Evolutionary conservation across 2,888 invertebrate species (phyloP), one percentile per base, ranked within the genome.

Genomic region (Eupeodes luniger): DNA sequence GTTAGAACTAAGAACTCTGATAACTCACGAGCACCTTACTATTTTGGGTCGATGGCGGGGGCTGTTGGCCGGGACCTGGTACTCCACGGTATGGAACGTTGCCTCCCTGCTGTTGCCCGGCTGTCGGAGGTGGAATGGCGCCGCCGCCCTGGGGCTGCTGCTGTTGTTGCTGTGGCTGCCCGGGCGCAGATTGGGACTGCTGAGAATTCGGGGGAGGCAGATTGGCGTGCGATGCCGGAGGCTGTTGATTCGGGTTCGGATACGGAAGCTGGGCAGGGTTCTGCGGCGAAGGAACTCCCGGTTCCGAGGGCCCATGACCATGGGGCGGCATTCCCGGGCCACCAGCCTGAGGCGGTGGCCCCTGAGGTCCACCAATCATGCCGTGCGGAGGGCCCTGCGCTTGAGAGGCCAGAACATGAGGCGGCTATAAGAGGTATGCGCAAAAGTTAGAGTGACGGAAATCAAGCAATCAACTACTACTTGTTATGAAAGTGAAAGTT

Each of bases 371-470:
- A 10, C 91, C 91, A 89, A 93, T 91, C 91, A 93, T 92, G 1
- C 92, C 92, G 53, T 91, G 94, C 12, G 93, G 92, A 5, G 93
- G 92, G 14, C 93, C 92, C 76, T 92, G 93, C 5, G 91, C 92
- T 89, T 93, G 93, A 5, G 92, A 91, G 81, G 93, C 94, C 90
- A 95, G 92, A 81, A 95, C 94, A 92, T 95, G 95, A 40, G 95
- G 95, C 83, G 95, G 95, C 95, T 95, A 91, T 1, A 27, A 27
- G 27, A 27, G 27, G 27, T 1, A n/a, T 3, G 11, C 6, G 40
- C 40, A 5, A 40, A 0, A 14, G n/a, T 12, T 27, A 27, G 27
- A 27, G 27, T 27, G 27, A 19, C 10, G 9, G 19, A n/a, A 6
- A 49, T 49, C 6, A 49, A 66, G 7, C n/a, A 16, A 51, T 7